Conservation (phyloP, 2,113 vertebrate species). For the Trachemys scripta region DNA sequence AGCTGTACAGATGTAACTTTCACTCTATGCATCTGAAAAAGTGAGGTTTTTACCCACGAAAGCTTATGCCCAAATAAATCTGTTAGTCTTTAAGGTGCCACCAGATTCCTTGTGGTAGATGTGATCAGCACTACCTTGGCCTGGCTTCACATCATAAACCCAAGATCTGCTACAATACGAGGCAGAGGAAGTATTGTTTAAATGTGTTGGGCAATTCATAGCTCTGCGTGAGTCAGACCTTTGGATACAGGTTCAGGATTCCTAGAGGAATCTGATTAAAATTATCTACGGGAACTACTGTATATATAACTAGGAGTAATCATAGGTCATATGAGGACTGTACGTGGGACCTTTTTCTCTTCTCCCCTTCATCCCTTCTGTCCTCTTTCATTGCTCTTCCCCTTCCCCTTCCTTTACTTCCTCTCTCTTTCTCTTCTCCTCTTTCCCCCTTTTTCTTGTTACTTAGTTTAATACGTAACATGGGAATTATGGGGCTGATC, state of each 20-base stretch:
- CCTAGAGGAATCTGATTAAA: neutral
- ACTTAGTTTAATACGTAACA: neutral
- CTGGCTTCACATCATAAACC: accelerated
- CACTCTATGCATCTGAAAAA: too few species aligned
- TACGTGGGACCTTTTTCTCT: neutral
- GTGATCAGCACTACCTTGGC: neutral
- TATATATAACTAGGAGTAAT: neutral
- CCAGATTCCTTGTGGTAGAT: too few species aligned
- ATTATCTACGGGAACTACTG: neutral
- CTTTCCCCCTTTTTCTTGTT: neutral
- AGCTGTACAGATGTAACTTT: too few species aligned
- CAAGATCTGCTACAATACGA: accelerated
- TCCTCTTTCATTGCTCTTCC: neutral
- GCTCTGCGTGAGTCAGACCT: accelerated
- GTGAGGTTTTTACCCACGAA: too few species aligned
- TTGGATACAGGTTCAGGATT: neutral
- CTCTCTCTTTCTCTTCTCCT: neutral
- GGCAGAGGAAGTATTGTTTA: neutral
- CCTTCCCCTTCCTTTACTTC: neutral
- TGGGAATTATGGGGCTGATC: neutral
- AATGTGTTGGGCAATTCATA: neutral
- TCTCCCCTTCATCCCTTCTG: neutral
- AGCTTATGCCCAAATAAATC: too few species aligned
- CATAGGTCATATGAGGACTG: neutral
- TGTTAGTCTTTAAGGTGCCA: too few species aligned